Evolutionary conservation across 2,888 invertebrate species (phyloP), one percentile per base, ranked within the genome.

Genomic region (Watsonalla binaria): DNA sequence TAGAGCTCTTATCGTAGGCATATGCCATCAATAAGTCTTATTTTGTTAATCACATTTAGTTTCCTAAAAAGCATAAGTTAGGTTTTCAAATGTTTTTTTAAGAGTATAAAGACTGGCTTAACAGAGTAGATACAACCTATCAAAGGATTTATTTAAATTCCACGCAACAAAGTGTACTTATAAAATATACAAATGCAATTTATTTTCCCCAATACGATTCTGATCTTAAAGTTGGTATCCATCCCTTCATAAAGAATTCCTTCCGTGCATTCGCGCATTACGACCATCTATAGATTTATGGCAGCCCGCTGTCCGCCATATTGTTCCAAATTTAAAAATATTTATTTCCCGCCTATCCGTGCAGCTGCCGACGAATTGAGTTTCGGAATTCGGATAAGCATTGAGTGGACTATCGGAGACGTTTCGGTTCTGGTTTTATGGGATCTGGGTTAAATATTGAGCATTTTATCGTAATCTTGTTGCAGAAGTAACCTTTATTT

Each of bases 261-360:
- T 72, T 68, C 71, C 82, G 79, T 81, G 86, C 81, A 78, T 84
- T 82, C 82, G 76, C 84, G 81, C 76, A 85, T 88, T 88, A 88
- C 85, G 79, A 67, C 78, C 83, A 83, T 86, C 84, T 88, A 80
- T 77, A 86, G 87, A 90, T 90, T 90, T 89, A 89, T 86, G 69
- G 81, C 79, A 78, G 79, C 78, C 88, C 84, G 76, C 82, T 84
- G 86, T 85, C 87, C 77, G 80, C 86, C 84, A 84, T 88, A 85
- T 85, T 89, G 87, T 85, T 82, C 83, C 82, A 86, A 88, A 86
- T 89, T 87, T 86, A 86, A 87, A 87, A 87, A 84, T 85, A 84
- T 85, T 81, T 84, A 84, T 84, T 74, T 70, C 67, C 74, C 72
- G 65, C 71, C 65, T 64, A 76, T 77, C 76, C 75, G 69, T 69